Evolutionary conservation across 2,797 vertebrate species (phyloP).

Genomic region (Limnodromus scolopaceus): DNA sequence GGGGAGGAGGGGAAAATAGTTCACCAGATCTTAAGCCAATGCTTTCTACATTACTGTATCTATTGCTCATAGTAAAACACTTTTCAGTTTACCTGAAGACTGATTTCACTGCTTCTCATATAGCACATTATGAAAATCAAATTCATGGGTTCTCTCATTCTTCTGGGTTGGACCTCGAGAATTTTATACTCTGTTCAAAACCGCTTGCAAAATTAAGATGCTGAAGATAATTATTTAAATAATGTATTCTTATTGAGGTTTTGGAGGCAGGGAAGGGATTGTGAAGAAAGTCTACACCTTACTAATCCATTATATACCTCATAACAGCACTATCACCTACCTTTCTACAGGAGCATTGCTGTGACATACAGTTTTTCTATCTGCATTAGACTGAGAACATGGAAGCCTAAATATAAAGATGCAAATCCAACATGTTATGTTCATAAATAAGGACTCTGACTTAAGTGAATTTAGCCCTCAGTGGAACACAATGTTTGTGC

Average conservation of each 20-base stretch:
- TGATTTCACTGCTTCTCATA: not conserved
- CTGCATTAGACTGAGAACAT: not conserved
- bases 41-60: not conserved
- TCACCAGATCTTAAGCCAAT: not conserved
- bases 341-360: not conserved
- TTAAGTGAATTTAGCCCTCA: not conserved
- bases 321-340: not conserved
- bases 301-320: not conserved
- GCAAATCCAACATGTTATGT: not conserved
- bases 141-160: not conserved
- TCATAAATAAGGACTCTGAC: not conserved
- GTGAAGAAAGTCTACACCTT: not conserved
- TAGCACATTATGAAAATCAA: not conserved
- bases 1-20: not conserved
- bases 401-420: constrained; percentile 32
- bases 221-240: not conserved
- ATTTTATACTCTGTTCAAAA: not conserved
- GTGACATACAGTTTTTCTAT: not conserved
- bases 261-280: not conserved
- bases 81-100: not conserved
- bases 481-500: not conserved
- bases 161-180: not conserved
- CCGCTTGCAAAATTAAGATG: not conserved
- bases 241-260: not conserved
- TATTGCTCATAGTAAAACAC: not conserved